Evolutionary conservation across 2,113 vertebrate genomes (phyloP).

Genomic region (Lophochroa leadbeateri): DNA sequence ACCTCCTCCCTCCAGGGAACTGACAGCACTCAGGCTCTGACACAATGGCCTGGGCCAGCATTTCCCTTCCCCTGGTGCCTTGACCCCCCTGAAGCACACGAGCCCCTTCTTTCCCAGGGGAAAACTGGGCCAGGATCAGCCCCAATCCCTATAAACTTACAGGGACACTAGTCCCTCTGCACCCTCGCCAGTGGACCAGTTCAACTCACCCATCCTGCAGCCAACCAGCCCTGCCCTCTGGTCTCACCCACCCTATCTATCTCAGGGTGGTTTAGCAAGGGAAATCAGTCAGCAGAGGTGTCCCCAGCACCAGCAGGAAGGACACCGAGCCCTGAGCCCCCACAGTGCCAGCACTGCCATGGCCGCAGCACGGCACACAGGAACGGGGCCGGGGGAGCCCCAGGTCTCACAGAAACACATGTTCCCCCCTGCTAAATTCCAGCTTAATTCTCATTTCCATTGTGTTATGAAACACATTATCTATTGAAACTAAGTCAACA

Average conservation of each 20-base stretch:
- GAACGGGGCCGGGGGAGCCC: not conserved
- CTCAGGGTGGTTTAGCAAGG: not conserved
- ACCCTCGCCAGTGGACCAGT: not conserved
- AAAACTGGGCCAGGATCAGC: not conserved
- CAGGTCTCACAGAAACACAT: not conserved
- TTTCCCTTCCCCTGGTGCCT: not conserved
- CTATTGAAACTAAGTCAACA: constrained; percentile 71
- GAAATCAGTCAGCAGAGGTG: not conserved
- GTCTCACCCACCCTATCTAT: not conserved
- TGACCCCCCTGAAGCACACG: rapidly evolving
- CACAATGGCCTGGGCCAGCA: not conserved
- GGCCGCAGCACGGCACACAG: not conserved
- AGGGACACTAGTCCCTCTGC: not conserved
- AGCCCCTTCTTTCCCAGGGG: not conserved
- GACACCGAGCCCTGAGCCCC: not conserved
- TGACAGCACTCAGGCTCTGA: not conserved
- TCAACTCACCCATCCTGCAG: not conserved
- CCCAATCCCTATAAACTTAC: rapidly evolving
- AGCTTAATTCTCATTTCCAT: constrained; percentile 57
- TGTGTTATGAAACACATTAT: constrained; percentile 63
- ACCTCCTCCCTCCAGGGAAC: not conserved
- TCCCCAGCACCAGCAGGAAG: not conserved
- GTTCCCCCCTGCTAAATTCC: constrained; percentile 45
- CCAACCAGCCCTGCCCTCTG: not conserved
- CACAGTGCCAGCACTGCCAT: rapidly evolving